Conservation (phyloP, 37 sponge, comb jelly and placozoan genomes). For the Sycon ciliatum region DNA sequence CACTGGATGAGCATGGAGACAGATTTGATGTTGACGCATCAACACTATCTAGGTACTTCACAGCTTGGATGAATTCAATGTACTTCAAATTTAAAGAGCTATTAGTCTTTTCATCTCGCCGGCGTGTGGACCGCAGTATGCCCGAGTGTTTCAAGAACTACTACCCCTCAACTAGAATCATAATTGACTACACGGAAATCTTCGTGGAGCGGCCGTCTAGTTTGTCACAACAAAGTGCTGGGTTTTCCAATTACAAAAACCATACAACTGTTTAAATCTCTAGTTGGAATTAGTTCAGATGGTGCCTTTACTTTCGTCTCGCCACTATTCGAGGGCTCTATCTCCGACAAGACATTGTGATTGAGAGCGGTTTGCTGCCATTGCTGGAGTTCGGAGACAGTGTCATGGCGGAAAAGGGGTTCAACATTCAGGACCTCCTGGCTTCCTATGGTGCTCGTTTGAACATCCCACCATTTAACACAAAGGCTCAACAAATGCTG, state of each 20-base stretch:
- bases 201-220: no score
- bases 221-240: no score
- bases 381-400: no score
- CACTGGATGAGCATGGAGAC: neutral
- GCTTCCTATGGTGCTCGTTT: constrained; percentile 16
- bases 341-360: constrained; percentile 15
- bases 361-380: neutral
- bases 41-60: neutral
- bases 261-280: constrained; percentile 18
- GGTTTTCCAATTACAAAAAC: no score
- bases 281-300: constrained; percentile 11
- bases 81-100: constrained; percentile 14
- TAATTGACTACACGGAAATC: constrained; percentile 13
- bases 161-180: constrained; percentile 18
- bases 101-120: neutral
- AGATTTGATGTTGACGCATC: neutral
- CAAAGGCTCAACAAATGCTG: no score
- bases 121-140: constrained; percentile 3
- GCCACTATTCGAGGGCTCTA: constrained; percentile 5
- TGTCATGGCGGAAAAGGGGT: no score
- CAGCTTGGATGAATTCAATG: constrained; percentile 18
- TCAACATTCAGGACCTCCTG: constrained; percentile 16
- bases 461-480: constrained; percentile 18
- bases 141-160: no score
- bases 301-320: constrained; percentile 1